These are phyloP conservation scores for Asteroscopus sphinx DNA, from an alignment of 2,888 invertebrate genomes.

Conservation along the genomic window DNA sequence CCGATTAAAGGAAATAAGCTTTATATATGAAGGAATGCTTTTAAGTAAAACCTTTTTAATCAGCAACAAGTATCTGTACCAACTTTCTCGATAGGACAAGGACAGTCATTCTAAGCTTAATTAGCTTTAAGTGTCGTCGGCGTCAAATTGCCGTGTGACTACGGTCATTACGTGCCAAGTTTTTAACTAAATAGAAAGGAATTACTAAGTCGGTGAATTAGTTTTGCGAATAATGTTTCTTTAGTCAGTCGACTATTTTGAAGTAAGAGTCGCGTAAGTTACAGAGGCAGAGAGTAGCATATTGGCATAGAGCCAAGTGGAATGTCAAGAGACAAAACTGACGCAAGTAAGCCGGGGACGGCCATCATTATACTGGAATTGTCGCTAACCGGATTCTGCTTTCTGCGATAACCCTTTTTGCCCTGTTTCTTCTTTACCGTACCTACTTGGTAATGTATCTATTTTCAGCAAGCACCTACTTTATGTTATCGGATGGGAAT, in stretches of 20 bases:
- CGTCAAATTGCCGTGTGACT: constrained; percentile 35
- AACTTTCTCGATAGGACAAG: constrained; percentile 13
- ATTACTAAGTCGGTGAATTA: constrained; percentile 13
- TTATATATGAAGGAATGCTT: constrained; percentile 12
- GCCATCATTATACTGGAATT: constrained; percentile 48
- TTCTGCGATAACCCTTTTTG: constrained; percentile 33
- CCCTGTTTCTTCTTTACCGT: constrained; percentile 12
- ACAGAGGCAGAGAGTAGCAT: constrained; percentile 38
- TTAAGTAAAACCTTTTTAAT: constrained; percentile 12
- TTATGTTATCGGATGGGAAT: neutral
- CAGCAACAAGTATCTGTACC: constrained; percentile 18
- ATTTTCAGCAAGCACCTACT: neutral
- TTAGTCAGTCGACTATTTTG: constrained; percentile 31
- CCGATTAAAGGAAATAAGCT: constrained; percentile 18
- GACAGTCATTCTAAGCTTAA: constrained; percentile 37
- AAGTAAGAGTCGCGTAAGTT: constrained; percentile 38
- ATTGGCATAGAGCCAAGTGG: constrained; percentile 52
- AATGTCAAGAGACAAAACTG: constrained; percentile 56
- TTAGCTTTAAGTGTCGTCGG: constrained; percentile 31
- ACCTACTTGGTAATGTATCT: constrained; percentile 1
- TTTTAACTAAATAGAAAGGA: constrained; percentile 33
- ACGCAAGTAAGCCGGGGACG: constrained; percentile 44
- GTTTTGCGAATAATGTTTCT: constrained; percentile 21
- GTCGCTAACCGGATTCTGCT: constrained; percentile 36
- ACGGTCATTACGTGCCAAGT: constrained; percentile 25